Conservation (phyloP, 2,113 vertebrate genomes). For the Pterocles burchelli region DNA sequence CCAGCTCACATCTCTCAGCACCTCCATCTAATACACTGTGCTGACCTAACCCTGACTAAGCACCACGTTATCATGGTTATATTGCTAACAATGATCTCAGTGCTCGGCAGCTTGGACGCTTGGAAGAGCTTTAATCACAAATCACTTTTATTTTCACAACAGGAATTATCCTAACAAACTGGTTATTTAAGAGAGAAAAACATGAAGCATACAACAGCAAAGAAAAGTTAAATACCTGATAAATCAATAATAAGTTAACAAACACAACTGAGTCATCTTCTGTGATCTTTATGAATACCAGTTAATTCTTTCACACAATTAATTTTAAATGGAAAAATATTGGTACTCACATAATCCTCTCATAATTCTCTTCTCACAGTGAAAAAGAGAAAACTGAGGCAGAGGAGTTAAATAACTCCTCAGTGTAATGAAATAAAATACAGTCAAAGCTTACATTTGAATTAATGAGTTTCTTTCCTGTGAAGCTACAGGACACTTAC, state of each 20-base stretch:
- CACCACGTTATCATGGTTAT: neutral
- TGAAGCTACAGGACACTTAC: neutral
- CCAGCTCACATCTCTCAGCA: neutral
- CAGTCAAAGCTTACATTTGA: neutral
- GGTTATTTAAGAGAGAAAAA: neutral
- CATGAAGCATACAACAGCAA: neutral
- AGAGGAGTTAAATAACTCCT: neutral
- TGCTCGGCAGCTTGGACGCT: neutral
- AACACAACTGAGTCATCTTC: neutral
- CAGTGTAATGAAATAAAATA: neutral
- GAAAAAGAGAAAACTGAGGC: neutral
- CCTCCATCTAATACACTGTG: accelerated
- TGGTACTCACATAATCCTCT: neutral
- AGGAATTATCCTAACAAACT: neutral
- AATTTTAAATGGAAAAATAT: neutral
- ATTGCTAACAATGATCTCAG: neutral
- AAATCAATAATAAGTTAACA: neutral
- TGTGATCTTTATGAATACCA: neutral
- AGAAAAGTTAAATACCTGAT: neutral
- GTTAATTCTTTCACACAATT: neutral
- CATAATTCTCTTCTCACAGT: neutral
- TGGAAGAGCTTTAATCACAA: neutral
- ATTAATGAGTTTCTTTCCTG: neutral
- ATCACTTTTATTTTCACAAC: neutral
- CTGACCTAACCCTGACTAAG: neutral